Evolutionary conservation across 2,888 invertebrate genomes (phyloP).

Genomic region (Cheilosia pagana): DNA sequence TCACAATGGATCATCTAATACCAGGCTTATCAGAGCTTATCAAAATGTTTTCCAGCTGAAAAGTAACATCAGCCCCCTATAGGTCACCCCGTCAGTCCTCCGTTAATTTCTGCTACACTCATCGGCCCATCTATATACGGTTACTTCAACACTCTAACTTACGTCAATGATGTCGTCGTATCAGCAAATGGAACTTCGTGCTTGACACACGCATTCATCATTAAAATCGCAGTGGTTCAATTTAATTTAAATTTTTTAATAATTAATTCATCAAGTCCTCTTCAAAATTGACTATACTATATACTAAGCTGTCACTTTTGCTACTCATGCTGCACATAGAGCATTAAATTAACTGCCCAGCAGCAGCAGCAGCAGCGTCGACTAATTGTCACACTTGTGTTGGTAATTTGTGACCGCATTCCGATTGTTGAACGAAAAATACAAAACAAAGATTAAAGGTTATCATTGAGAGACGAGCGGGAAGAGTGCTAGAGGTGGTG

Average conservation of each 20-base stretch:
- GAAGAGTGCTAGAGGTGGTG: not conserved
- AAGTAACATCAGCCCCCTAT: not conserved
- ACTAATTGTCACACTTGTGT: conserved; percentile 24
- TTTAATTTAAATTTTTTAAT: conserved; percentile 52
- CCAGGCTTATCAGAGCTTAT: conserved; percentile 24
- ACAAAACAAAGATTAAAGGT: conserved; percentile 66
- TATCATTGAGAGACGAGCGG: conserved; percentile 39
- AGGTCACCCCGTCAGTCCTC: conserved; percentile 4
- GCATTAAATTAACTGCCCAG: not conserved
- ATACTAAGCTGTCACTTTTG: conserved; percentile 31
- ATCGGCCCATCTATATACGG: not conserved
- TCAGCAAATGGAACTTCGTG: conserved; percentile 36
- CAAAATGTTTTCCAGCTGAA: conserved; percentile 2
- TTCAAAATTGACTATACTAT: conserved; percentile 13
- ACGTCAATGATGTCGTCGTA: conserved; percentile 53
- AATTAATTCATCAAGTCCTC: conserved; percentile 66
- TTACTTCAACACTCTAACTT: conserved; percentile 34
- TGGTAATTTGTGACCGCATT: conserved; percentile 67
- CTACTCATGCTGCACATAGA: conserved; percentile 1
- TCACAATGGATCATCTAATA: conserved; percentile 32
- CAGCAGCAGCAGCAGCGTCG: conserved; percentile 10
- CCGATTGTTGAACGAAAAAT: conserved; percentile 53
- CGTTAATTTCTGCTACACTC: not conserved
- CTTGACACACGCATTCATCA: conserved; percentile 3
- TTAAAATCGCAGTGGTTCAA: conserved; percentile 35